Evolutionary conservation across 2,113 vertebrate species (phyloP).

Genomic region (Dermatemys mawii): DNA sequence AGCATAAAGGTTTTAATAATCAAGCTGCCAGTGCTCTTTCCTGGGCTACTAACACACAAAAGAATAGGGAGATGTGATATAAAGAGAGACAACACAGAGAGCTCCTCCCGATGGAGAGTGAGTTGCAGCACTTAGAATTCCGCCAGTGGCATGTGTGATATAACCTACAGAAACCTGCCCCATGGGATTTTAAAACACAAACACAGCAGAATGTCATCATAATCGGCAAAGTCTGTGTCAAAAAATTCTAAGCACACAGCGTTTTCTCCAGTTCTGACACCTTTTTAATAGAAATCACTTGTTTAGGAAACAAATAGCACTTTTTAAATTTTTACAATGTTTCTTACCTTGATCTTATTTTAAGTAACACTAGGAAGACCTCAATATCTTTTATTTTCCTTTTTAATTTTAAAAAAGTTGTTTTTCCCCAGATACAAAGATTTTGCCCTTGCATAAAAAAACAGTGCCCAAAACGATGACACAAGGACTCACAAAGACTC

Average conservation of each 20-base stretch:
- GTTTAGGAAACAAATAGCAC: constrained; percentile 94
- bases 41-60: constrained; percentile 5
- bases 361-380: constrained; percentile 90
- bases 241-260: constrained; percentile 88
- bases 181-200: constrained; percentile 76
- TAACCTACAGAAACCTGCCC: constrained; percentile 59
- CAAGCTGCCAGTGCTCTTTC: constrained; percentile 7
- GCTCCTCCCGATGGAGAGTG: constrained; percentile 10
- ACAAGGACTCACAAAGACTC: constrained; percentile 91
- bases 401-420: constrained; percentile 85
- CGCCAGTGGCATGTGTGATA: constrained; percentile 33
- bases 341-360: constrained; percentile 90
- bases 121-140: constrained; percentile 32
- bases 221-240: constrained; percentile 82
- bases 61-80: constrained; percentile 7
- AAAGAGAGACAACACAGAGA: constrained; percentile 41
- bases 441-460: constrained; percentile 89
- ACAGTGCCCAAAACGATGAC: constrained; percentile 92
- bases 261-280: constrained; percentile 93
- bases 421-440: constrained; percentile 85
- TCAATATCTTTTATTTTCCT: constrained; percentile 86
- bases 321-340: constrained; percentile 89
- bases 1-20: constrained; percentile 16
- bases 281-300: constrained; percentile 92
- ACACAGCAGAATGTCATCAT: constrained; percentile 76